Evolutionary conservation across 23 tunicate species (phyloP).

Genomic region (Trididemnum clinides): DNA sequence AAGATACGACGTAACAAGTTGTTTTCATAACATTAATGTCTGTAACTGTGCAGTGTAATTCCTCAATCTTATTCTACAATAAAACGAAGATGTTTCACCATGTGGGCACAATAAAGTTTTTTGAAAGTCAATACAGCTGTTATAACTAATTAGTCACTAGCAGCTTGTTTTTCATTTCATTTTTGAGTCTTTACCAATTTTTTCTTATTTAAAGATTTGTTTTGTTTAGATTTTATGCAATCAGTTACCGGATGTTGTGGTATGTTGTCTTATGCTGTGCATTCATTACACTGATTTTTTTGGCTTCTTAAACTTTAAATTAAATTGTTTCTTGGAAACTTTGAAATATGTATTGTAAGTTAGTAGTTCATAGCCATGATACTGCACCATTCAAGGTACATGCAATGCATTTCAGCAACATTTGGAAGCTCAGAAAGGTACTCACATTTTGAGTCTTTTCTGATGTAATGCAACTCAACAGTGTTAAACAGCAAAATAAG

Average conservation of each 20-base stretch:
- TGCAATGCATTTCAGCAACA: background rate
- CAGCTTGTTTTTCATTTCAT: too few species aligned
- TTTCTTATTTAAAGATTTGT: too few species aligned
- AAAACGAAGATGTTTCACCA: too few species aligned
- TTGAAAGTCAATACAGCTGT: too few species aligned
- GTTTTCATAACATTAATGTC: too few species aligned
- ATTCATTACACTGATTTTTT: background rate
- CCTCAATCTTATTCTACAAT: too few species aligned
- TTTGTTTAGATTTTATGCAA: background rate
- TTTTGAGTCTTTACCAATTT: too few species aligned
- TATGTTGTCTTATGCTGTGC: background rate
- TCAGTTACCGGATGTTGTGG: background rate
- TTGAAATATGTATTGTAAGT: background rate
- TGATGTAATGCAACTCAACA: background rate
- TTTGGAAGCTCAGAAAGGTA: background rate
- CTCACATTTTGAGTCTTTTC: background rate
- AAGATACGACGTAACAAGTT: too few species aligned
- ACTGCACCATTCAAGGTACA: background rate
- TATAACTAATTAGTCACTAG: too few species aligned
- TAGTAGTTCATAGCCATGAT: background rate
- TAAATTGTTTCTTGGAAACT: background rate
- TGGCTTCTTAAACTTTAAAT: background rate
- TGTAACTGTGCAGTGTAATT: too few species aligned
- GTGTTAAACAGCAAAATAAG: slow-evolving; percentile 2
- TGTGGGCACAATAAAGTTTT: too few species aligned